Evolutionary conservation across 2,888 invertebrate species (phyloP).

Genomic region (Cephus pygmeus): DNA sequence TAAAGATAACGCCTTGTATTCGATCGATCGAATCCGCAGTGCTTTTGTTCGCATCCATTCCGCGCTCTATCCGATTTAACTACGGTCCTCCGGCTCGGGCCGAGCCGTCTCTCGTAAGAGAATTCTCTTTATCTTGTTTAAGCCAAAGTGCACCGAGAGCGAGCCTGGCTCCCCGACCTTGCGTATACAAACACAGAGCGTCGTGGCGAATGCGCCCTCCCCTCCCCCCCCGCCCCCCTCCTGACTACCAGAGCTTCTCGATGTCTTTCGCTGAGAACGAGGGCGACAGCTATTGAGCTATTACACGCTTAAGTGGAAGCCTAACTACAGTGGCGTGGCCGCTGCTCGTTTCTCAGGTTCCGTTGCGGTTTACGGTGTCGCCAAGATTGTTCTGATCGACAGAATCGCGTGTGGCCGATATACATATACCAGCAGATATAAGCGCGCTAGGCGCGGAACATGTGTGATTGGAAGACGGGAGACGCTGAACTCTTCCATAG

Average conservation of each 20-base stretch:
- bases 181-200: background rate
- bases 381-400: no score
- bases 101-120: constrained; percentile 31
- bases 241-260: constrained; percentile 5
- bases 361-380: no score
- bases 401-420: no score
- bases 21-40: constrained; percentile 56
- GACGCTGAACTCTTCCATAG: no score
- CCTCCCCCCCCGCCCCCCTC: background rate
- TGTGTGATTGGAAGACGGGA: no score
- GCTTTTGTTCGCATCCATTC: constrained; percentile 54
- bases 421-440: no score
- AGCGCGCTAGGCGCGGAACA: no score
- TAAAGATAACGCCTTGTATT: constrained; percentile 58
- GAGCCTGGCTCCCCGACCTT: constrained; percentile 24
- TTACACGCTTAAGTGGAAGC: constrained; percentile 60
- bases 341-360: constrained; percentile 23
- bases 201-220: background rate
- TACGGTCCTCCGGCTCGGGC: constrained; percentile 30
- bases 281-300: constrained; percentile 58
- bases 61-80: constrained; percentile 53
- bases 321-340: constrained; percentile 49
- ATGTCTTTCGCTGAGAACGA: constrained; percentile 19
- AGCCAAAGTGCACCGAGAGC: constrained; percentile 44
- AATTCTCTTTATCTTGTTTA: constrained; percentile 48